phyloP scores from a whole-genome alignment of 2,888 invertebrate genomes.

The Anoplius nigerrimus region DNA sequence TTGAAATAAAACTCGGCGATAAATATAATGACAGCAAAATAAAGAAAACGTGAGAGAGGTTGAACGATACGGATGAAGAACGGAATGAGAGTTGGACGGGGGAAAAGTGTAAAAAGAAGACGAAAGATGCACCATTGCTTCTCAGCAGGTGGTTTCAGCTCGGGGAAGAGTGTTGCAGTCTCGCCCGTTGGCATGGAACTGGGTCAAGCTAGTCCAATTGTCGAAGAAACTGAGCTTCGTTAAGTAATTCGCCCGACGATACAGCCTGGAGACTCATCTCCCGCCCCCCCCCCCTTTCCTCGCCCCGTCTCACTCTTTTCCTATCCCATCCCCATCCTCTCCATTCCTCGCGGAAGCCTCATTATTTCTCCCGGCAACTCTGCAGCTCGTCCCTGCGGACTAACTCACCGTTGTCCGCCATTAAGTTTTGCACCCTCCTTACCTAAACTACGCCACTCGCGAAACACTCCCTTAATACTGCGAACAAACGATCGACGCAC shows the following conservation, averaged over 20 bases:
- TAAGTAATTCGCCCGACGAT: conserved; percentile 18
- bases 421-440: no score
- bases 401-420: no score
- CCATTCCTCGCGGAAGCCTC: neutral
- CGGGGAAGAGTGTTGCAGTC: neutral
- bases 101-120: neutral
- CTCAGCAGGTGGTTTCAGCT: neutral
- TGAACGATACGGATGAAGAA: neutral
- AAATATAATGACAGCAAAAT: no score
- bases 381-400: neutral
- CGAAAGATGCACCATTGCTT: neutral
- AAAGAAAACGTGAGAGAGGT: no score
- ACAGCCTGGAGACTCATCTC: conserved; percentile 6
- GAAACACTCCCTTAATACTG: no score
- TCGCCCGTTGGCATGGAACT: neutral
- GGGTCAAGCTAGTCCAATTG: conserved; percentile 9
- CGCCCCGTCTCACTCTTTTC: no score
- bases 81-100: neutral
- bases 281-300: no score
- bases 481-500: no score
- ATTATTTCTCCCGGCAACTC: conserved; percentile 2
- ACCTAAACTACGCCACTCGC: no score
- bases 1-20: no score
- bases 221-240: conserved; percentile 23
- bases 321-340: no score